Conservation (phyloP, 2,113 vertebrate genomes). For the Percopsis transmontana region DNA sequence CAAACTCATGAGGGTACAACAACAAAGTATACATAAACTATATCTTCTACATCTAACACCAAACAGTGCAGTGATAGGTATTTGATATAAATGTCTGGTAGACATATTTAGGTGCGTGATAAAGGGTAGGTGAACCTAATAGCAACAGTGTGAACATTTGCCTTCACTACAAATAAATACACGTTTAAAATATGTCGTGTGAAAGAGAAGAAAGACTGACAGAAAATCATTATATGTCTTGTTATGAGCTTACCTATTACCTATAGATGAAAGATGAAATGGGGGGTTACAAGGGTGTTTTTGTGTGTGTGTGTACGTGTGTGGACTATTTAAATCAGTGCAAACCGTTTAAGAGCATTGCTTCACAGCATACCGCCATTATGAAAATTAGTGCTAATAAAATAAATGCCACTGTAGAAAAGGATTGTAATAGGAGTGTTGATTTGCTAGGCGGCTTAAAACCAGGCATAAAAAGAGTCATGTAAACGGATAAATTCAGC, state of each 20-base stretch:
- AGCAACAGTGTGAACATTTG: no score
- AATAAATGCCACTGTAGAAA: constrained; percentile 62
- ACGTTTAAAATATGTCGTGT: no score
- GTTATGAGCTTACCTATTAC: not conserved
- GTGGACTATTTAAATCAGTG: constrained; percentile 8
- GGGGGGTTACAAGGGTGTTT: constrained; percentile 10
- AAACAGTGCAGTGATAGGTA: no score
- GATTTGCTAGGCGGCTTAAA: constrained; percentile 73
- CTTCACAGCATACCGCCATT: constrained; percentile 69
- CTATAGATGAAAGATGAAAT: constrained; percentile 9
- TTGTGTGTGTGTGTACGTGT: constrained; percentile 7
- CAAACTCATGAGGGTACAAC: no score
- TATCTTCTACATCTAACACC: no score
- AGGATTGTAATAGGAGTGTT: constrained; percentile 70
- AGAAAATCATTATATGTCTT: no score
- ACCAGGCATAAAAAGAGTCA: constrained; percentile 74
- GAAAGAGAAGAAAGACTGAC: no score
- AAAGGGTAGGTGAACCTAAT: no score
- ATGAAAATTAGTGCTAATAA: constrained; percentile 78
- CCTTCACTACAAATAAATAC: no score
- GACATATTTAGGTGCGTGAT: no score
- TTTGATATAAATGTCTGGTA: no score
- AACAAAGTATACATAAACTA: no score
- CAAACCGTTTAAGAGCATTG: constrained; percentile 63
- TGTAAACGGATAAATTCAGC: constrained; percentile 71